Evolutionary conservation across 2,797 vertebrate genomes (phyloP).

Genomic region (Sebastes oblongus): DNA sequence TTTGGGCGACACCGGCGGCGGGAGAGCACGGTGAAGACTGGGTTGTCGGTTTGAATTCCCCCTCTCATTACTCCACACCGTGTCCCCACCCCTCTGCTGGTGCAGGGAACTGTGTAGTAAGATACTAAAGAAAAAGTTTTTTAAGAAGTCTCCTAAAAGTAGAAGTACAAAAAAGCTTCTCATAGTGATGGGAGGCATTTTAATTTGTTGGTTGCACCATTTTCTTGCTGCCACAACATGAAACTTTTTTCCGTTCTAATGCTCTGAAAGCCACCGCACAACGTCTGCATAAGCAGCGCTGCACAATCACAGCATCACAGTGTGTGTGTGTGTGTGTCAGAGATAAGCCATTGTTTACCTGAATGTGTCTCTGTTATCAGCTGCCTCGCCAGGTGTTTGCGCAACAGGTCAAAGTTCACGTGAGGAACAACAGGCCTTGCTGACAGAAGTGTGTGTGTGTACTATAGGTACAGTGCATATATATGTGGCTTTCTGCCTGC

Average conservation of each 20-base stretch:
- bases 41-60: constrained; percentile 58
- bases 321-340: neutral
- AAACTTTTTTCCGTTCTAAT: neutral
- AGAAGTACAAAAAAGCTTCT: neutral
- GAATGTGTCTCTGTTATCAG: constrained; percentile 61
- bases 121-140: neutral
- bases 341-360: constrained; percentile 67
- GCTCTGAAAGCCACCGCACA: neutral
- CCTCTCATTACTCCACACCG: constrained; percentile 54
- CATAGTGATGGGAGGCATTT: neutral
- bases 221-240: neutral
- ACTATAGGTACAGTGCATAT: neutral
- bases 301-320: constrained; percentile 3
- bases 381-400: constrained; percentile 46
- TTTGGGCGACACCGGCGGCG: constrained; percentile 42
- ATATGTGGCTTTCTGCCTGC: constrained; percentile 12
- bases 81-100: constrained; percentile 26
- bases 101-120: neutral
- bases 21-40: constrained; percentile 37
- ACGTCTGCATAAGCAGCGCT: neutral
- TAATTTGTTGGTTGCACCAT: neutral
- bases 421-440: constrained; percentile 34
- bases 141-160: neutral
- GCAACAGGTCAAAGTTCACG: constrained; percentile 67
- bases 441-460: constrained; percentile 12